Percentiles rank a stretch among this genome's conserved stretches.
These are phyloP conservation scores for Phania funesta DNA, from an alignment of 2,888 invertebrate genomes.

Conservation along the genomic window DNA sequence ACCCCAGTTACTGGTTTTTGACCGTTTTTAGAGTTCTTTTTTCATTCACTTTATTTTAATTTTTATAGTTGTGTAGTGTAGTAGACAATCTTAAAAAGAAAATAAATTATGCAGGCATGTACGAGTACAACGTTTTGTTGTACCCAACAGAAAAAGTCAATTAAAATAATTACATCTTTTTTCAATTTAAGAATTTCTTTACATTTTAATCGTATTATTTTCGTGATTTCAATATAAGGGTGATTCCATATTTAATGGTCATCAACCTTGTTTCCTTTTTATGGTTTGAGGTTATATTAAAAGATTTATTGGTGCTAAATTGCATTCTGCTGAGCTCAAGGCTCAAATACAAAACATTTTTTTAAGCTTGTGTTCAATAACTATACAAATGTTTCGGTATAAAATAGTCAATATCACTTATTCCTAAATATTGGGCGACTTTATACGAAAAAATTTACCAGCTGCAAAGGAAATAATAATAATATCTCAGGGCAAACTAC, in stretches of 20 bases:
- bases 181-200: background rate
- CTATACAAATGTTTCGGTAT: too few species aligned
- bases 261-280: background rate
- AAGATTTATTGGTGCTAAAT: background rate
- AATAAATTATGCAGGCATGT: background rate
- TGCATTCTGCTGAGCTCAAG: too few species aligned
- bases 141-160: background rate
- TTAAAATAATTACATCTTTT: background rate
- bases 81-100: background rate
- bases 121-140: background rate
- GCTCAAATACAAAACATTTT: too few species aligned
- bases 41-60: slow-evolving; percentile 1
- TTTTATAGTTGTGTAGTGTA: background rate
- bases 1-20: slow-evolving; percentile 7
- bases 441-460: too few species aligned
- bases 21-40: background rate
- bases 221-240: background rate
- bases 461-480: too few species aligned
- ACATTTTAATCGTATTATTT: background rate
- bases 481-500: too few species aligned
- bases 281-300: background rate
- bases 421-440: too few species aligned
- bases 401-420: too few species aligned
- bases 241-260: background rate
- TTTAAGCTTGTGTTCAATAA: too few species aligned